Conservation (phyloP, 64 coral and sea anemone genomes). For the Pocillopora verrucosa region DNA sequence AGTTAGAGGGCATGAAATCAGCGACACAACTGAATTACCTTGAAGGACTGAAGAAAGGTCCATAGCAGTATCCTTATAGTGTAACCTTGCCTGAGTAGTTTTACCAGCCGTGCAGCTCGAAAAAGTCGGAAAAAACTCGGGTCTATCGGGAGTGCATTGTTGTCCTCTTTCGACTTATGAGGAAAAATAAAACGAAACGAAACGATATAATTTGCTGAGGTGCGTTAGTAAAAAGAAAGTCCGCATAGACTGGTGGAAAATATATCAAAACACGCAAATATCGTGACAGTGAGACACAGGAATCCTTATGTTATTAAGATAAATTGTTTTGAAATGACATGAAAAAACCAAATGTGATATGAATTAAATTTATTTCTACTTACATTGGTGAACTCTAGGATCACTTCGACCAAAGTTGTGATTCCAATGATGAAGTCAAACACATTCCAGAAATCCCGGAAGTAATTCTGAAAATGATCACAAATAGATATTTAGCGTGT, state of each 20-base stretch:
- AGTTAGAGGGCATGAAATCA: background rate
- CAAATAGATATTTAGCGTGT: background rate
- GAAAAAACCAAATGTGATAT: background rate
- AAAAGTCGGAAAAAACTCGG: conserved; percentile 94
- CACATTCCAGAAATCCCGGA: conserved; percentile 98
- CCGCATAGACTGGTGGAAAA: no score
- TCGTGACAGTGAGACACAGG: background rate
- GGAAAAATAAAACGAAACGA: background rate
- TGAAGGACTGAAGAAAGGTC: conserved; percentile 95
- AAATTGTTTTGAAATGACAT: background rate
- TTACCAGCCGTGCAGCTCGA: conserved; percentile 86
- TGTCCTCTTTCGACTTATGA: background rate
- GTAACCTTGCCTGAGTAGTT: conserved; percentile 91
- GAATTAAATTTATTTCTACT: background rate
- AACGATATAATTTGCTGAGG: no score
- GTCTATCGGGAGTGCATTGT: conserved; percentile 62
- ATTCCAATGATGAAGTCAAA: conserved; percentile 96
- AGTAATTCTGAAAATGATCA: conserved; percentile 83
- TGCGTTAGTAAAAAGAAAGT: no score
- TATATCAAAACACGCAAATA: no score
- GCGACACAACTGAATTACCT: conserved; percentile 31
- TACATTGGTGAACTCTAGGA: conserved; percentile 42
- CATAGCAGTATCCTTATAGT: conserved; percentile 92
- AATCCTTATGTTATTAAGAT: no score
- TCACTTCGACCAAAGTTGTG: conserved; percentile 72